These are phyloP conservation scores for Murina feae DNA, from an alignment of 2,113 vertebrate genomes.

Conservation along the genomic window DNA sequence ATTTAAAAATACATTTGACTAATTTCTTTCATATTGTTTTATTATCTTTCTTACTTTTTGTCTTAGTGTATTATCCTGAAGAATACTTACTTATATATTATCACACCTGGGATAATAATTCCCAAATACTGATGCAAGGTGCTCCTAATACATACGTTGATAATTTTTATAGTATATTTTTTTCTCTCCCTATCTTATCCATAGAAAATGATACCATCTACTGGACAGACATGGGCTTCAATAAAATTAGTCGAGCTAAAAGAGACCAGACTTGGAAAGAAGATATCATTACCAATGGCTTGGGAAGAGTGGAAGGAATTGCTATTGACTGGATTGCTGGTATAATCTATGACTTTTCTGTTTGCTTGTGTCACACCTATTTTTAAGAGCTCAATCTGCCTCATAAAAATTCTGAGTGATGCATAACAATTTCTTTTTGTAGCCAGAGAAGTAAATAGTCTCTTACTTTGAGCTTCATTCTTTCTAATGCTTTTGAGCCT, in stretches of 20 bases:
- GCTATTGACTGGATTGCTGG: conserved; percentile 98
- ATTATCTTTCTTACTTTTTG: not conserved
- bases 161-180: not conserved
- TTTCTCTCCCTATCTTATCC: conserved; percentile 30
- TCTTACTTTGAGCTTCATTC: conserved; percentile 34
- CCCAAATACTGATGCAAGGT: not conserved
- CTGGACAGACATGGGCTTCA: conserved; percentile 99
- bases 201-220: conserved; percentile 97
- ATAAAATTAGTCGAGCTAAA: conserved; percentile 94
- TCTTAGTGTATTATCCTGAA: not conserved
- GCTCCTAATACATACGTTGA: not conserved
- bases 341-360: conserved; percentile 68
- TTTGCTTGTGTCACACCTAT: not conserved
- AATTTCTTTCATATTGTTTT: not conserved
- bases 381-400: not conserved
- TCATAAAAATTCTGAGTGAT: not conserved
- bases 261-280: conserved; percentile 98
- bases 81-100: not conserved
- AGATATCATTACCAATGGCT: conserved; percentile 93
- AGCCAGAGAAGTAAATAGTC: not conserved
- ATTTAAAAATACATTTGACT: not conserved
- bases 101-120: not conserved
- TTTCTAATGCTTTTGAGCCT: conserved; percentile 4
- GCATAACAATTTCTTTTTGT: not conserved
- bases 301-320: conserved; percentile 97